Base-by-base conservation (phyloP, 2,113 vertebrate genomes). In the Phaethon lepturus region DNA sequence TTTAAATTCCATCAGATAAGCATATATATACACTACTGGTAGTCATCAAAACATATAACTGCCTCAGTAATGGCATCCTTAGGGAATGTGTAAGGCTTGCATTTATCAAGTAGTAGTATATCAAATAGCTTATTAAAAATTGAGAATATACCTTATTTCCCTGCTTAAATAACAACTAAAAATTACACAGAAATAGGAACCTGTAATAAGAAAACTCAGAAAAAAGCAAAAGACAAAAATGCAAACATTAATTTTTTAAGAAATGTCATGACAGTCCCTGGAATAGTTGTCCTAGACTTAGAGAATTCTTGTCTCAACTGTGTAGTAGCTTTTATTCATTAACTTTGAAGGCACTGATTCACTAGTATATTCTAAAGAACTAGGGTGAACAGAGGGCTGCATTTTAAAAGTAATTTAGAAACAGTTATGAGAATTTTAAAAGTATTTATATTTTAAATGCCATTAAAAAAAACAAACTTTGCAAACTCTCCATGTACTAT, bases 81-180 rank as follows among this genome's bases (percentile, higher is more conserved):
- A 93, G 67, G 66, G 75, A 95, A 95, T 38, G 4, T 13, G 55
- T 85, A 96, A 92, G 62, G 52, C 67, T 95, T 83, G 38, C 90
- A 86, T 94, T 79, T 97, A 67, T 81, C 87, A 96, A 86, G 82
- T 24, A 93, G 35, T 10, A 93, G 52, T 60, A 73, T 14, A 93
- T 20, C 42, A 96, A 96, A 94, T 53, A 91, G 52, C 89, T 94
- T 84, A 97, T 90, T 96, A 88, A 97, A 98, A 97, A 84, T 88
- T 96, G 91, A 96, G 85, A 88, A 90, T 94, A 94, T 69, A 96
- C n/a, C 63, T 97, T 95, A 93, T 94, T 96, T 97, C 56, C 73
- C 86, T 91, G 40, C 50, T 94, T 96, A 95, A 97, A 88, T 31
- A 97, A 81, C 91, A 97, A 79, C 74, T 91, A 94, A 97, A 97